phyloP scores from a whole-genome alignment of 2,888 invertebrate species.

The Sarcophaga carnaria region DNA sequence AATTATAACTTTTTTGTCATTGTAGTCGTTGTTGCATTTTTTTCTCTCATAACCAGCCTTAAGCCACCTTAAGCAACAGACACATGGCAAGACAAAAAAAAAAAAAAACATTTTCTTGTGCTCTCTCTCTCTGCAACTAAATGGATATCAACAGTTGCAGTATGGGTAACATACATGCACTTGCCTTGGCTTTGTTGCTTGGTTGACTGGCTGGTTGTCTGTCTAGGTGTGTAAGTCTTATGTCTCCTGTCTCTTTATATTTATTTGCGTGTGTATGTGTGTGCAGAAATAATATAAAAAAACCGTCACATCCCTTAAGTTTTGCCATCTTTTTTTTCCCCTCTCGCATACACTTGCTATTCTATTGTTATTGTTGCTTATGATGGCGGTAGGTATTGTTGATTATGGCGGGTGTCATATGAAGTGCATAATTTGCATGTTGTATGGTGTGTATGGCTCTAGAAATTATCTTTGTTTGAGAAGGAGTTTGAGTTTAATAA shows the following conservation, averaged over 20 bases:
- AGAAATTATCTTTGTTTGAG: not conserved
- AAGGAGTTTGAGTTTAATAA: conserved; percentile 62
- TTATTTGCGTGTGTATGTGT: too few species aligned
- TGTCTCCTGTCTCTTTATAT: conserved; percentile 11
- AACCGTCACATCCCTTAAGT: conserved; percentile 33
- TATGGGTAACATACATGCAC: conserved; percentile 27
- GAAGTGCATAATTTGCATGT: conserved; percentile 50
- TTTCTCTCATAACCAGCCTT: not conserved
- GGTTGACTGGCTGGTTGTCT: too few species aligned
- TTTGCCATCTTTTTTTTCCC: not conserved
- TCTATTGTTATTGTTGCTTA: not conserved
- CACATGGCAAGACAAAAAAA: not conserved
- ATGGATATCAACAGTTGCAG: conserved; percentile 56
- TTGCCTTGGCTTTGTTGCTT: conserved; percentile 6
- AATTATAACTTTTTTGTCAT: conserved; percentile 63
- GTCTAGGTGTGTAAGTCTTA: conserved; percentile 6
- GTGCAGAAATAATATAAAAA: too few species aligned
- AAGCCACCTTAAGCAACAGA: not conserved
- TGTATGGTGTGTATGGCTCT: not conserved
- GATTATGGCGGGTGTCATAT: not conserved
- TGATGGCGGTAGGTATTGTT: not conserved
- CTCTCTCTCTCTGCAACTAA: not conserved
- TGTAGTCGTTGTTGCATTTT: not conserved
- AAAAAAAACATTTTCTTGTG: conserved; percentile 13
- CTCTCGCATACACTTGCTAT: too few species aligned